phyloP scores from a whole-genome alignment of 2,888 invertebrate genomes.

The Andricus curvator region DNA sequence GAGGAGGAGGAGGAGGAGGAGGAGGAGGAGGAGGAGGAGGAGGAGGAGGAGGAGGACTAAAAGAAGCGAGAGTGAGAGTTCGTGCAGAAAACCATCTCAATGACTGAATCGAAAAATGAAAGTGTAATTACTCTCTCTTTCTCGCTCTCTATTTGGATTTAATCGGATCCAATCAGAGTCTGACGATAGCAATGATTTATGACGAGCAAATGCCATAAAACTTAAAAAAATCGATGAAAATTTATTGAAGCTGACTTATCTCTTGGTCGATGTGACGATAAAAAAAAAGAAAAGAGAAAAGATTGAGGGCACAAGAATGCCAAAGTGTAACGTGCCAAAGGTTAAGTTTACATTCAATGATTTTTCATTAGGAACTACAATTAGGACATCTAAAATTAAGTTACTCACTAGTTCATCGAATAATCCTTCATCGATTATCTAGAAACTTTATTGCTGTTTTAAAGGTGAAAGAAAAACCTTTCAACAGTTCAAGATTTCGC shows the following conservation, averaged over 20 bases:
- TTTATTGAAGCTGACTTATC: constrained; percentile 64
- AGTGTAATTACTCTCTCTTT: constrained; percentile 7
- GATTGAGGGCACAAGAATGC: constrained; percentile 46
- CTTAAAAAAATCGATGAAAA: constrained; percentile 50
- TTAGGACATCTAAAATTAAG: constrained; percentile 33
- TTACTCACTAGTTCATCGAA: constrained; percentile 32
- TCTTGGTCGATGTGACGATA: constrained; percentile 58
- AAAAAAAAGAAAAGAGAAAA: constrained; percentile 18
- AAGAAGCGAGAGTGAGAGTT: constrained; percentile 2
- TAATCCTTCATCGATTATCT: constrained; percentile 4
- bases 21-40: too few relatives aligned
- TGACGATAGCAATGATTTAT: constrained; percentile 50
- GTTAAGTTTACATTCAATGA: constrained; percentile 69
- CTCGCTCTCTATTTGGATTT: constrained; percentile 10
- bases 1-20: too few relatives aligned
- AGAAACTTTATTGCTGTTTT: background rate
- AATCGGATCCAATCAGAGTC: constrained; percentile 15
- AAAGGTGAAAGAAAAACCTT: background rate
- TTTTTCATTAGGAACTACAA: constrained; percentile 27
- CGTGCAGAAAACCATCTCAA: background rate
- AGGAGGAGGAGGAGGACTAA: background rate
- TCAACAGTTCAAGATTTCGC: constrained; percentile 12
- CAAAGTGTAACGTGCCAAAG: constrained; percentile 70
- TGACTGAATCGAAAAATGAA: constrained; percentile 6
- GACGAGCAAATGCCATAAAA: constrained; percentile 47